Conservation (phyloP, 2,797 vertebrate species). For the Phoeniculus purpureus region DNA sequence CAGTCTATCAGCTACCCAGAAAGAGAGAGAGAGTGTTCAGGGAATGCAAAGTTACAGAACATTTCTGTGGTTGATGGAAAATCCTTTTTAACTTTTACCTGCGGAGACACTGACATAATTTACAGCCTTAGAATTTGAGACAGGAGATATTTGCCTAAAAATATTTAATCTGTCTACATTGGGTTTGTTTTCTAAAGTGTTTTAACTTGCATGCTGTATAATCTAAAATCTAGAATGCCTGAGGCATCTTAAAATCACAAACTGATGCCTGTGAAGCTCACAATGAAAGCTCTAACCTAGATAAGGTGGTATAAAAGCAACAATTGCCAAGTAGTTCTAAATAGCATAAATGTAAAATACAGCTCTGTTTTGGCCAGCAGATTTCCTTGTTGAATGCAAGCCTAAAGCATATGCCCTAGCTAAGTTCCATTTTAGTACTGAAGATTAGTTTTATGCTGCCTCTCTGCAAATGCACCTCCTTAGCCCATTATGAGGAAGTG, state of each 20-base stretch:
- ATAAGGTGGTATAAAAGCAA: slow-evolving; percentile 15
- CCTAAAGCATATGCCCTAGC: neutral
- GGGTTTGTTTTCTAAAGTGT: slow-evolving; percentile 40
- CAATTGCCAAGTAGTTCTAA: slow-evolving; percentile 25
- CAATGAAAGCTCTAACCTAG: neutral
- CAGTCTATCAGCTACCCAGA: slow-evolving; percentile 7
- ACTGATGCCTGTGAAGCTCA: slow-evolving; percentile 21
- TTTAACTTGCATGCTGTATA: slow-evolving; percentile 32
- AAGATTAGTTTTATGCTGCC: slow-evolving; percentile 2
- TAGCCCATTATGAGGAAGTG: neutral
- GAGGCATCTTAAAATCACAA: slow-evolving; percentile 25
- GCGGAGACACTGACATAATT: slow-evolving; percentile 44
- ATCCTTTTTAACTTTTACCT: slow-evolving; percentile 41
- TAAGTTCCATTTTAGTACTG: neutral
- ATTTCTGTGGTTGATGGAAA: slow-evolving; percentile 37
- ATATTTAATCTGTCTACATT: slow-evolving; percentile 21
- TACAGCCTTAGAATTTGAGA: slow-evolving; percentile 22
- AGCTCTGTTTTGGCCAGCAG: slow-evolving; percentile 2
- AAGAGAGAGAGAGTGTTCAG: neutral
- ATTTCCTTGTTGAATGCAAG: slow-evolving; percentile 2
- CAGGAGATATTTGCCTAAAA: slow-evolving; percentile 15
- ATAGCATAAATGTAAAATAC: slow-evolving; percentile 26
- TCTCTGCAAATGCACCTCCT: slow-evolving; percentile 31
- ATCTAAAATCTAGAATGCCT: slow-evolving; percentile 56
- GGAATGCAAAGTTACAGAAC: slow-evolving; percentile 9